Percentiles rank a stretch among this genome's conserved stretches.
Conservation (phyloP, 2,888 invertebrate species). For the Meteorus colon region DNA sequence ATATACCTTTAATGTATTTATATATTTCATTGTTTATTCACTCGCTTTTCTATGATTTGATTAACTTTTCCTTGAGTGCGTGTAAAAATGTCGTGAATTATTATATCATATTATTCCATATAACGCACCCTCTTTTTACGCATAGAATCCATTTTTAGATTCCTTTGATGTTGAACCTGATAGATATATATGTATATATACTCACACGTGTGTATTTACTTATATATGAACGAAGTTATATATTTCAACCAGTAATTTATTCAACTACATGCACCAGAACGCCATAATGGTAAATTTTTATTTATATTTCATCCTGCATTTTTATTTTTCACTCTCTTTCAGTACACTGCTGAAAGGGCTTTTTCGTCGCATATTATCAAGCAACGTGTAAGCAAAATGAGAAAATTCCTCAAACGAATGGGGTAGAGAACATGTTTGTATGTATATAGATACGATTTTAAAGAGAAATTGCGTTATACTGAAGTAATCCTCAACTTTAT, state of each 20-base stretch:
- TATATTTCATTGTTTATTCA: too few relatives aligned
- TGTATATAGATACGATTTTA: background rate
- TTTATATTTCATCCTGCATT: background rate
- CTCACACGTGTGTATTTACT: too few relatives aligned
- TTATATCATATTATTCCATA: constrained; percentile 19
- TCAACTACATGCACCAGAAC: background rate
- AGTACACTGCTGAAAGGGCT: too few relatives aligned
- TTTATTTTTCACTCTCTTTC: background rate
- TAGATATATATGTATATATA: background rate
- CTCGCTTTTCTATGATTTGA: background rate
- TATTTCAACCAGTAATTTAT: constrained; percentile 20
- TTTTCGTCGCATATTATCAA: background rate
- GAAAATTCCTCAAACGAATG: background rate
- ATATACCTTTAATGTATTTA: too few relatives aligned
- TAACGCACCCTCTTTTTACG: constrained; percentile 29
- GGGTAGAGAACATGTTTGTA: background rate
- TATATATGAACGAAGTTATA: background rate
- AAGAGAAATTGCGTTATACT: background rate
- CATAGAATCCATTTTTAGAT: constrained; percentile 50
- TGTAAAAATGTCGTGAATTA: constrained; percentile 22
- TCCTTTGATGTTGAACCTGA: constrained; percentile 49
- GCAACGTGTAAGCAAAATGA: background rate
- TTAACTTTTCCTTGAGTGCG: constrained; percentile 6
- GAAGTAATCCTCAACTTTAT: background rate
- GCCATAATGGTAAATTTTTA: constrained; percentile 9